Conservation (phyloP, 2,113 vertebrate species). For the Antechinus stuartii region DNA sequence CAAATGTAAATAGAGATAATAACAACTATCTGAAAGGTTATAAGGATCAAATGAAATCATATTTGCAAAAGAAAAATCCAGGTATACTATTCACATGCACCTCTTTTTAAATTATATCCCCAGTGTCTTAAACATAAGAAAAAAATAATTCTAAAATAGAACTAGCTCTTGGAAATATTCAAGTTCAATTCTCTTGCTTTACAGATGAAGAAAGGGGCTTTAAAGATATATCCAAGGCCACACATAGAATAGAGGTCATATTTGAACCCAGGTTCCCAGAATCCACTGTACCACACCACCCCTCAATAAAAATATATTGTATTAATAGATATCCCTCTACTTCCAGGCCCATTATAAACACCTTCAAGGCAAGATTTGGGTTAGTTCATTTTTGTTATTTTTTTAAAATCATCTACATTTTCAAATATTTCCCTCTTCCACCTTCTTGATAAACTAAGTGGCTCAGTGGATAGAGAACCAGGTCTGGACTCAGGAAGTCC, state of each 20-base stretch:
- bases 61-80: neutral
- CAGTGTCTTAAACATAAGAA: neutral
- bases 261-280: neutral
- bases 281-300: neutral
- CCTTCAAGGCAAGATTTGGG: neutral
- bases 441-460: neutral
- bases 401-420: neutral
- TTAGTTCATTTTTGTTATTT: neutral
- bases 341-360: neutral
- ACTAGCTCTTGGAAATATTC: neutral
- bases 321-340: neutral
- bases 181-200: neutral
- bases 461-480: neutral
- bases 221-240: neutral
- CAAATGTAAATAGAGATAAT: neutral
- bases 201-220: neutral
- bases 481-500: neutral
- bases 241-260: neutral
- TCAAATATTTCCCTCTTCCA: neutral
- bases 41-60: neutral
- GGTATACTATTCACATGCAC: neutral
- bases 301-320: neutral
- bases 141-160: neutral
- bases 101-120: neutral
- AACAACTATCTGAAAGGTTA: neutral